Percentiles rank a stretch among this genome's conserved stretches.
Conservation (phyloP, 1,140 invertebrate species). For the Zophobas morio region DNA sequence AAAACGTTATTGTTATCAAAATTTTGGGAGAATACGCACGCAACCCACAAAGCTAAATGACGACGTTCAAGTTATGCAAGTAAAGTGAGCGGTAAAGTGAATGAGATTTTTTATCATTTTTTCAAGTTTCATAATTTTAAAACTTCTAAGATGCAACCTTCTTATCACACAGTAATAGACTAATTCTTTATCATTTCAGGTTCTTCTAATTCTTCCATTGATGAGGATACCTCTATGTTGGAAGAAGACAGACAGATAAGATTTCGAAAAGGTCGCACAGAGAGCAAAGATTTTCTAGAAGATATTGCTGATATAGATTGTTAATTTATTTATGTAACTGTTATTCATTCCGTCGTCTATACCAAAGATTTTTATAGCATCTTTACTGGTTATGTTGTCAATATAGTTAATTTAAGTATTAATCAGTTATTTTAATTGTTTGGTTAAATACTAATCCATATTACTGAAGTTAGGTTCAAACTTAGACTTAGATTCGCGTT, state of each 20-base stretch:
- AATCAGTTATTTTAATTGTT: background rate
- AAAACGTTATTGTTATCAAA: too few species aligned
- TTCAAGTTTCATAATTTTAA: too few species aligned
- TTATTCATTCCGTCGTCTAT: slow-evolving; percentile 15
- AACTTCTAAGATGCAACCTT: too few species aligned
- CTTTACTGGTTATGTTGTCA: slow-evolving; percentile 4
- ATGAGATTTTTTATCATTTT: too few species aligned
- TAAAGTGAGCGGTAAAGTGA: too few species aligned
- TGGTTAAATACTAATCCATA: too few species aligned
- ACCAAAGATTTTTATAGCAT: slow-evolving; percentile 33
- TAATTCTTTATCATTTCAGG: slow-evolving; percentile 23
- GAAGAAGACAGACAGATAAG: slow-evolving; percentile 20
- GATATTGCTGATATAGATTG: slow-evolving; percentile 26
- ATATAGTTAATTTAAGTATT: background rate
- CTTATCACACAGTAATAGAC: too few species aligned
- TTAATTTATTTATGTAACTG: slow-evolving; percentile 13
- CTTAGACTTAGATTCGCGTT: too few species aligned
- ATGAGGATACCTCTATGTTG: slow-evolving; percentile 34
- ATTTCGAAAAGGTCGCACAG: slow-evolving; percentile 15
- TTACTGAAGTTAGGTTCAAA: too few species aligned
- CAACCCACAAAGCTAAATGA: too few species aligned
- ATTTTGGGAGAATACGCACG: too few species aligned
- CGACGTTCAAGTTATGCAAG: too few species aligned
- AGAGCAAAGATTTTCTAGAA: slow-evolving; percentile 36
- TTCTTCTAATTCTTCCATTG: slow-evolving; percentile 34